Percentiles rank a stretch among this genome's conserved stretches.
Conservation (phyloP, 2,888 invertebrate genomes). For the Aleiodes testaceus region DNA sequence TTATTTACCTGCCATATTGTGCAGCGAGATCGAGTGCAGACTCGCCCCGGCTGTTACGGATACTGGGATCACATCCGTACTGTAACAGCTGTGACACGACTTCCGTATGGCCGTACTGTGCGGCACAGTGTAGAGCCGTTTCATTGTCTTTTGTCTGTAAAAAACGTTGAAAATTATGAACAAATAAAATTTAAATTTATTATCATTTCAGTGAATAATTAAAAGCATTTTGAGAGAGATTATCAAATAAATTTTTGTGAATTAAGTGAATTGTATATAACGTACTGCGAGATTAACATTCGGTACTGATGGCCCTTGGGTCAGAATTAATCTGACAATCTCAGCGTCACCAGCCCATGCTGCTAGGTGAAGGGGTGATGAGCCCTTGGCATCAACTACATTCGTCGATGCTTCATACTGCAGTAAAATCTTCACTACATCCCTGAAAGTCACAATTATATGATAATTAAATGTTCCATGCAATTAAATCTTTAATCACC, state of each 20-base stretch:
- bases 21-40: constrained; percentile 96
- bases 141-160: constrained; percentile 90
- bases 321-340: constrained; percentile 88
- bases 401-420: constrained; percentile 92
- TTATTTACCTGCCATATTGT: constrained; percentile 86
- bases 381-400: constrained; percentile 91
- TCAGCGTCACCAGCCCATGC: constrained; percentile 95
- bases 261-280: constrained; percentile 38
- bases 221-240: not conserved
- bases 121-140: constrained; percentile 93
- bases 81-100: constrained; percentile 88
- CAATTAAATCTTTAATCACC: not conserved
- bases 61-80: constrained; percentile 90
- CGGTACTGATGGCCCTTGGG: constrained; percentile 86
- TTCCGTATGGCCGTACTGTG: constrained; percentile 92
- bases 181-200: constrained; percentile 9
- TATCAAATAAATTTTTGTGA: not conserved
- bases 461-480: not conserved
- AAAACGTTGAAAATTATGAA: constrained; percentile 23
- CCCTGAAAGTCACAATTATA: constrained; percentile 74
- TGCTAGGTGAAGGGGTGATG: constrained; percentile 93
- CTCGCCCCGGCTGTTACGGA: constrained; percentile 90
- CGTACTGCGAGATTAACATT: constrained; percentile 89
- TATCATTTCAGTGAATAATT: constrained; percentile 1
- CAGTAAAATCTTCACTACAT: constrained; percentile 88